These are phyloP conservation scores for Nibea albiflora DNA, from an alignment of 2,113 vertebrate species.

Conservation along the genomic window DNA sequence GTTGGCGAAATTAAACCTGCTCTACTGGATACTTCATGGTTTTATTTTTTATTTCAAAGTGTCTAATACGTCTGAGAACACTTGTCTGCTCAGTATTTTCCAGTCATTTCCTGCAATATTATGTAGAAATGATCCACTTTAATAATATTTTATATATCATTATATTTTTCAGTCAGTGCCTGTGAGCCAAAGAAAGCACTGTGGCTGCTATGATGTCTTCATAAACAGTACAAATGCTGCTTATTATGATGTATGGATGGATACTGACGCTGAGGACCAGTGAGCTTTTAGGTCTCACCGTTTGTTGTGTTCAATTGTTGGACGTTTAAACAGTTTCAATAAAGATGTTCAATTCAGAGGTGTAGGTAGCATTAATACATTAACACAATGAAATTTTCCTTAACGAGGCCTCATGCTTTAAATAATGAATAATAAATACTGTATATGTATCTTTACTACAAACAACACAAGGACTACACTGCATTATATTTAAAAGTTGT, in stretches of 20 bases:
- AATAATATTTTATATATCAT: neutral
- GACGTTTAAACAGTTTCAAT: neutral
- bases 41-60: neutral
- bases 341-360: neutral
- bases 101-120: neutral
- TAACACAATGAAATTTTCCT: neutral
- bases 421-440: neutral
- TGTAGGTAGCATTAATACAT: neutral
- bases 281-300: neutral
- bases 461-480: neutral
- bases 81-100: neutral
- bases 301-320: neutral
- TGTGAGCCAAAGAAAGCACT: neutral
- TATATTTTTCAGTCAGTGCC: neutral
- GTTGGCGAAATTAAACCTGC: conserved; percentile 43
- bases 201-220: conserved; percentile 3
- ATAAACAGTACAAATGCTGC: neutral
- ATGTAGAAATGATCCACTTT: neutral
- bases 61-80: neutral
- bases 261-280: neutral
- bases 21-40: neutral
- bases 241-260: neutral
- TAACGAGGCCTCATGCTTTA: neutral
- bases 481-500: neutral
- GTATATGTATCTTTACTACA: neutral